Conservation (phyloP, 1,140 invertebrate genomes). For the Oscheius sp. region DNA sequence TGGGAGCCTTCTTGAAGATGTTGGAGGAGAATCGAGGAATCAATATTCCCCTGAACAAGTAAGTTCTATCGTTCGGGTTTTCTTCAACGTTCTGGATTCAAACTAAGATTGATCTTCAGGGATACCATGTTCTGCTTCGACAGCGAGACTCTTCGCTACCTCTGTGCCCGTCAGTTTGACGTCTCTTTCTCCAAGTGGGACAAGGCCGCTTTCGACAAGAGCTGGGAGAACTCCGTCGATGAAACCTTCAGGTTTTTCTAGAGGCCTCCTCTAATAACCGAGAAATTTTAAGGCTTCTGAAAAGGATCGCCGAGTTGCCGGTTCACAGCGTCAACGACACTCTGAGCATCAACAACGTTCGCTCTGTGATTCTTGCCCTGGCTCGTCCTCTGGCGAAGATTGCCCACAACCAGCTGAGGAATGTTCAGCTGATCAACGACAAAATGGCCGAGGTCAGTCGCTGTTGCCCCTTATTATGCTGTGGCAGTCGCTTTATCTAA, state of each 20-base stretch:
- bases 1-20: slow-evolving; percentile 15
- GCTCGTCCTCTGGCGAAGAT: slow-evolving; percentile 10
- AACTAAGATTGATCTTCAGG: background rate
- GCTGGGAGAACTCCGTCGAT: slow-evolving; percentile 27
- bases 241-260: slow-evolving; percentile 21
- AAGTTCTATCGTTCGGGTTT: background rate
- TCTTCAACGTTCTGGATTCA: too few relatives aligned
- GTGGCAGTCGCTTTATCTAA: too few relatives aligned
- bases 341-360: slow-evolving; percentile 2
- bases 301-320: slow-evolving; percentile 2
- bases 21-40: slow-evolving; percentile 13
- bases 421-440: slow-evolving; percentile 17
- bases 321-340: slow-evolving; percentile 3
- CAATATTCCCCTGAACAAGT: slow-evolving; percentile 14
- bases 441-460: slow-evolving; percentile 18
- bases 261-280: too few relatives aligned
- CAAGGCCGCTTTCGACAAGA: background rate
- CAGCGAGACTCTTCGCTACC: slow-evolving; percentile 40
- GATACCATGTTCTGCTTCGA: slow-evolving; percentile 41
- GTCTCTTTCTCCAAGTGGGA: slow-evolving; percentile 4
- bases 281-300: background rate
- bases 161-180: slow-evolving; percentile 17
- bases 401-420: background rate
- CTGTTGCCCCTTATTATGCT: too few relatives aligned
- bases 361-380: background rate